Evolutionary conservation across 2,888 invertebrate species (phyloP), one percentile per base, ranked within the genome.

Genomic region (Matsumyia berberina): DNA sequence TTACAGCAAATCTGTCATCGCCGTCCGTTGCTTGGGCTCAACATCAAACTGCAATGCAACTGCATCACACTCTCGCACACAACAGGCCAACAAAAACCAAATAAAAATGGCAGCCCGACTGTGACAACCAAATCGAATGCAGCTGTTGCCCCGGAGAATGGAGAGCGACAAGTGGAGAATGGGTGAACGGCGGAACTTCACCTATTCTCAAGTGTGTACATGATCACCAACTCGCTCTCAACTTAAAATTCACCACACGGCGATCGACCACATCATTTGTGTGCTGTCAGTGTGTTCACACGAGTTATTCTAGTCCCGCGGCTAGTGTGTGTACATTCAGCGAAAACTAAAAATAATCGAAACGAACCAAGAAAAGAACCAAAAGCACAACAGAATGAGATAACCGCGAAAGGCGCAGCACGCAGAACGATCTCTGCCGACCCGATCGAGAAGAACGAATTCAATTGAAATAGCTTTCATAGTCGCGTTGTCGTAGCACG

Each of bases 191-290:
- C 9, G 46, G 46, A 51, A 42, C 39, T 35, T 66, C 67, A 31
- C 67, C 33, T 39, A 53, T 37, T 42, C 55, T 67, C 15, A 1
- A 5, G 6, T 33, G 15, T 33, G 15, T 53, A n/a, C 8, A 15
- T 15, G 53, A 4, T 1, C 15, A 12, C 15, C 44, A 44, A 51
- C 31, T 15, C 29, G 55, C 42, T 44, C 57, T 44, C 57, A 12
- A 66, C 33, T 62, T 60, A 46, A 69, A 73, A 83, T 73, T 83
- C 83, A 83, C 73, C 73, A 78, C 82, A 72, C 67, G 46, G 8
- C 35, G 58, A 58, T 67, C 44, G 42, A 53, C 49, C 39, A 46
- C 33, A 29, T 53, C 62, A 49, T 73, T 44, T 37, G 44, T 51
- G 39, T 35, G 69, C 60, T 31, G n/a, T 42, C 62, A 11, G 62